phyloP scores from a whole-genome alignment of 2,797 vertebrate genomes.

The Buphagus erythrorhynchus region DNA sequence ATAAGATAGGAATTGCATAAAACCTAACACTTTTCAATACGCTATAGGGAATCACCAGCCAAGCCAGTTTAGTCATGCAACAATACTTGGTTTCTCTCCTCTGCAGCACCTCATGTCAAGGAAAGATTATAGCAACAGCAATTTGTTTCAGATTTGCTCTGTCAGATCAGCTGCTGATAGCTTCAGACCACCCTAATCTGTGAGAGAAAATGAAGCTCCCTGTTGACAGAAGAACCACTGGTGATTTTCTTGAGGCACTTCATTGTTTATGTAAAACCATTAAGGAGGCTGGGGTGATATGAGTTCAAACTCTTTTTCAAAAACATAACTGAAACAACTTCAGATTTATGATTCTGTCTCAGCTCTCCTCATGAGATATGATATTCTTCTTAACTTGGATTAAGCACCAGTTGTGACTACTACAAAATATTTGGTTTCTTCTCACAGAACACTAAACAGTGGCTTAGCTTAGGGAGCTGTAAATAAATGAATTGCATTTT shows the following conservation, averaged over 20 bases:
- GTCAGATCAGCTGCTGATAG: slow-evolving; percentile 72
- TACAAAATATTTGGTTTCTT: slow-evolving; percentile 26
- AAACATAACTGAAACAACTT: not conserved
- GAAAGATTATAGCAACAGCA: slow-evolving; percentile 71
- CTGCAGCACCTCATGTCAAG: slow-evolving; percentile 41
- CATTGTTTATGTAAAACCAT: slow-evolving; percentile 51
- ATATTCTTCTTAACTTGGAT: not conserved
- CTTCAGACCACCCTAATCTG: slow-evolving; percentile 75
- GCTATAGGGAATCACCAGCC: not conserved
- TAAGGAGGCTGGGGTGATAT: not conserved
- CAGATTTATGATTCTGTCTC: not conserved
- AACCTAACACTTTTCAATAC: not conserved
- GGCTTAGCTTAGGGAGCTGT: slow-evolving; percentile 9
- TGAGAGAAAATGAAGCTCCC: slow-evolving; percentile 63
- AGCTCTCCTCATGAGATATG: not conserved
- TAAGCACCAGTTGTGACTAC: not conserved
- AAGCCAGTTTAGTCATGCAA: slow-evolving; percentile 29
- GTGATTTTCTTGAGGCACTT: slow-evolving; percentile 64
- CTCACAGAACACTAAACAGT: slow-evolving; percentile 1
- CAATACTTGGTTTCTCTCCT: slow-evolving; percentile 46
- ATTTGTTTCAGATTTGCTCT: slow-evolving; percentile 83
- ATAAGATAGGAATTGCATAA: not conserved
- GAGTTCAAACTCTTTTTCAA: slow-evolving; percentile 19
- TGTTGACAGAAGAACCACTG: slow-evolving; percentile 63
- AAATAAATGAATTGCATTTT: slow-evolving; percentile 41